phyloP scores from a whole-genome alignment of 1,140 invertebrate genomes.

The Trypoxylus dichotomus region DNA sequence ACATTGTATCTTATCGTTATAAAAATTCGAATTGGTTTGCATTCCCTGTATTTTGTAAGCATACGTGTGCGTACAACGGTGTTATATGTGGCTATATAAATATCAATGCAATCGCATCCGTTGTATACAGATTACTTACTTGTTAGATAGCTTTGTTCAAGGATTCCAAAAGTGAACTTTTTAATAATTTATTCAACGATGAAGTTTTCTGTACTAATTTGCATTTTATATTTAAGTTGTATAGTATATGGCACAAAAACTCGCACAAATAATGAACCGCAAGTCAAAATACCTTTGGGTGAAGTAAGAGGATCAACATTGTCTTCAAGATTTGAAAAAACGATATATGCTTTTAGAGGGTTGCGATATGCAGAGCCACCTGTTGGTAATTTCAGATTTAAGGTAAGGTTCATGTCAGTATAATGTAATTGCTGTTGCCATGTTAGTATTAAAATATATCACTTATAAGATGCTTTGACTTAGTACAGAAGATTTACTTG shows the following conservation, averaged over 20 bases:
- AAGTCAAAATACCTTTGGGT: slow-evolving; percentile 48
- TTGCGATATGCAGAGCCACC: slow-evolving; percentile 84
- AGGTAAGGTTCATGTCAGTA: too few species aligned
- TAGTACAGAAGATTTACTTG: too few species aligned
- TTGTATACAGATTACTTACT: too few species aligned
- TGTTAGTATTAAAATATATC: too few species aligned
- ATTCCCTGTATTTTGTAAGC: not conserved
- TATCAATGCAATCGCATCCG: too few species aligned
- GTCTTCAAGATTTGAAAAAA: slow-evolving; percentile 54
- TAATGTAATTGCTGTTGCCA: too few species aligned
- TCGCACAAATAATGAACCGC: not conserved
- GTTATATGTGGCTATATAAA: too few species aligned
- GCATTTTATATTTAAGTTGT: not conserved
- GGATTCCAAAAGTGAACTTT: not conserved
- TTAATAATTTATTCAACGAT: not conserved
- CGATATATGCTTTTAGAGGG: slow-evolving; percentile 66
- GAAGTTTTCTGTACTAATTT: not conserved
- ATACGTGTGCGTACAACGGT: too few species aligned
- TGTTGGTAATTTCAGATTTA: slow-evolving; percentile 68
- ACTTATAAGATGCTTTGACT: too few species aligned
- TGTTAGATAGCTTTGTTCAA: too few species aligned
- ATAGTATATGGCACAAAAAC: not conserved
- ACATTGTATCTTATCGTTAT: too few species aligned
- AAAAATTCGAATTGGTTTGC: not conserved
- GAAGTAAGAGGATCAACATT: slow-evolving; percentile 54